phyloP scores from a whole-genome alignment of 1,140 invertebrate genomes.

The Venustaconcha ellipsiformis region DNA sequence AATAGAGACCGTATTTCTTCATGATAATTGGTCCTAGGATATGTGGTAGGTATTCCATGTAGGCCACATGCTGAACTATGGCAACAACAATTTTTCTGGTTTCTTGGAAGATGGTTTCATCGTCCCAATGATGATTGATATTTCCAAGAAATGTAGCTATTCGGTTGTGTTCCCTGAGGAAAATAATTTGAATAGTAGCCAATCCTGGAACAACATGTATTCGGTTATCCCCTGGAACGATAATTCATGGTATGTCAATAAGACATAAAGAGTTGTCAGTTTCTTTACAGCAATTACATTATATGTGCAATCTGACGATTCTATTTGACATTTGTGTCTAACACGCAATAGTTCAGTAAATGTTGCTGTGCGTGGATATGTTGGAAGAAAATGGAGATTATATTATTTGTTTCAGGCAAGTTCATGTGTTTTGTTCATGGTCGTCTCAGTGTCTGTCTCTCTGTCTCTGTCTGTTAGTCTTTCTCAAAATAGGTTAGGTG shows the following conservation, averaged over 20 bases:
- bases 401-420: not conserved
- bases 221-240: constrained; percentile 74
- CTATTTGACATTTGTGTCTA: too few relatives aligned
- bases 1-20: constrained; percentile 4
- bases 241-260: not conserved
- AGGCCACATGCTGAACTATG: constrained; percentile 96
- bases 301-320: too few relatives aligned
- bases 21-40: not conserved
- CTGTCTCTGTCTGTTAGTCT: too few relatives aligned
- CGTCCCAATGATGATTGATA: constrained; percentile 88
- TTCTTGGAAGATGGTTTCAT: constrained; percentile 87
- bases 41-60: constrained; percentile 67
- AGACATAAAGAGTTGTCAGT: too few relatives aligned
- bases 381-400: too few relatives aligned
- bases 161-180: constrained; percentile 94
- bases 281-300: too few relatives aligned
- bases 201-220: constrained; percentile 76
- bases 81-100: constrained; percentile 91
- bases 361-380: too few relatives aligned
- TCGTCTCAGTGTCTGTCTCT: too few relatives aligned
- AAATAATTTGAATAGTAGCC: constrained; percentile 93
- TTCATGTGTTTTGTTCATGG: not conserved
- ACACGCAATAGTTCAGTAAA: too few relatives aligned
- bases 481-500: too few relatives aligned
- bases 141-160: constrained; percentile 81